A percentile compares a stretch with the other conserved stretches of the same genome.
phyloP scores from a whole-genome alignment of 2,888 invertebrate species.

The Aporophyla lueneburgensis region DNA sequence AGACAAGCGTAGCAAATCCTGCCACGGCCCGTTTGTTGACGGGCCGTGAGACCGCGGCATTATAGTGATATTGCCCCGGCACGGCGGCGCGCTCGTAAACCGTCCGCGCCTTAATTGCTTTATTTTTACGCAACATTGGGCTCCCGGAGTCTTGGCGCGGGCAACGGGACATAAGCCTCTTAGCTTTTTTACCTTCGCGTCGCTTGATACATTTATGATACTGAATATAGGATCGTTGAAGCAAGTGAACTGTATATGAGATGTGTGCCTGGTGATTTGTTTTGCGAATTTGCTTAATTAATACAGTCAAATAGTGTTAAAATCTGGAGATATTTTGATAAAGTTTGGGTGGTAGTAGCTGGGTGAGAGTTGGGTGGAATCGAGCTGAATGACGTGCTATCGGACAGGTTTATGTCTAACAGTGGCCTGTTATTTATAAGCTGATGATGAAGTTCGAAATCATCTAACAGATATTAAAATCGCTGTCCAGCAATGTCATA shows the following conservation, averaged over 20 bases:
- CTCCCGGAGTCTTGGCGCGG: constrained; percentile 64
- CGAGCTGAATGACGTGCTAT: too few relatives aligned
- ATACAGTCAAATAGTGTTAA: neutral
- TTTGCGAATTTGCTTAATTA: neutral
- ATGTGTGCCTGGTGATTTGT: neutral
- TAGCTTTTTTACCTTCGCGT: constrained; percentile 23
- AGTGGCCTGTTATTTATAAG: too few relatives aligned
- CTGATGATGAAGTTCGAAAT: too few relatives aligned
- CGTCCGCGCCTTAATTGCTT: constrained; percentile 58
- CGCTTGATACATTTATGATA: constrained; percentile 19
- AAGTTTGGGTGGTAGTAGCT: too few relatives aligned
- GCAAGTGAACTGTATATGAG: too few relatives aligned
- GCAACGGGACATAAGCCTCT: constrained; percentile 61
- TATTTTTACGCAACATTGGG: constrained; percentile 56
- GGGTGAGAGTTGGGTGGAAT: too few relatives aligned
- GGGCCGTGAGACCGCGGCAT: neutral
- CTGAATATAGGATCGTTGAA: neutral
- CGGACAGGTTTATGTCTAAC: too few relatives aligned
- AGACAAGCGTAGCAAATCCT: too few relatives aligned
- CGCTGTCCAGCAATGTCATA: neutral
- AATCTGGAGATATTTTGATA: too few relatives aligned
- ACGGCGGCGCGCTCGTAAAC: constrained; percentile 37
- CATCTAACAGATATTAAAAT: neutral
- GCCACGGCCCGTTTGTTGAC: too few relatives aligned
- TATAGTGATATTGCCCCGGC: constrained; percentile 18